Evolutionary conservation across 2,888 invertebrate genomes (phyloP), one percentile per base, ranked within the genome.

Genomic region (Cosmopolites sordidus): DNA sequence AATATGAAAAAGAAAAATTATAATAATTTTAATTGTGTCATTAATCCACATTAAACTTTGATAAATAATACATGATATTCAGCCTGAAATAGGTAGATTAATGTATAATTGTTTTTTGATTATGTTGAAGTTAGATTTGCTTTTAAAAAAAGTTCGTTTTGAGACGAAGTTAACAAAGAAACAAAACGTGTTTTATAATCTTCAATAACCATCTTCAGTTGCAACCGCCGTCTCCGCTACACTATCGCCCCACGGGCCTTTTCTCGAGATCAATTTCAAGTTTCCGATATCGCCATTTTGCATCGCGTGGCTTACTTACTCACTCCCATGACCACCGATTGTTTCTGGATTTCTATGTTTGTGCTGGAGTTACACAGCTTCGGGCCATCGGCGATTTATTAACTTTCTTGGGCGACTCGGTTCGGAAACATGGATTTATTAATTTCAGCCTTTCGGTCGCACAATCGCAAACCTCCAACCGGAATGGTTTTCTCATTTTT

Each of bases 311-410:
- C 48, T 55, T 55, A 55, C 55, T 55, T 55, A 55, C 51, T 51
- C 55, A 47, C 55, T 55, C 55, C 55, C 55, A 55, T 55, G 55
- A 55, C 55, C 55, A 39, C 14, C 49, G 46, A 54, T 48, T 45
- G 50, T 50, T 55, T 55, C 55, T 55, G 55, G 55, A 55, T 51
- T 51, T 55, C 55, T 55, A 44, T 55, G 55, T 51, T 51, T 51
- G 48, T 47, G 49, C 54, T 54, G 45, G 49, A 49, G 43, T 38
- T 38, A 29, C 46, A 43, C 14, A 29, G 54, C 49, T 43, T 29
- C 2, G 37, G 54, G 50, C 43, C 14, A 6, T 42, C 33, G 37
- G 42, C 44, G 16, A 44, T 54, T 50, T 46, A 51, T 51, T 51
- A 45, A 38, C 41, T 51, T 22, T 43, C 45, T 14, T 43, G 37